Percentiles rank a stretch among this genome's conserved stretches.
Evolutionary conservation across 2,888 invertebrate species (phyloP).

Genomic region (Formica aserva): DNA sequence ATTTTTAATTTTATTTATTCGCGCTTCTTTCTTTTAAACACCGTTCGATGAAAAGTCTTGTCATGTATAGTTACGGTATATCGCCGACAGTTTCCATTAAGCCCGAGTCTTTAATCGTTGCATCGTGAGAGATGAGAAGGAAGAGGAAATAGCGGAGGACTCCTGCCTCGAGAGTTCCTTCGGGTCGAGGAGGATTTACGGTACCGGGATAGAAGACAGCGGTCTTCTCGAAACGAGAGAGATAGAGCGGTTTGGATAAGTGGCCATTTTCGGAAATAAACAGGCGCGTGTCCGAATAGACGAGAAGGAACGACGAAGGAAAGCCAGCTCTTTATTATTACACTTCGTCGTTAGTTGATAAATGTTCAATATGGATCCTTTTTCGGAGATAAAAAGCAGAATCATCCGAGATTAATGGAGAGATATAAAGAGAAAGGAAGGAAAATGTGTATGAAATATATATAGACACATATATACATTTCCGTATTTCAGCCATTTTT

Average conservation of each 20-base stretch:
- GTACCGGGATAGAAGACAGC: slow-evolving; percentile 15
- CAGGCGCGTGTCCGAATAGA: slow-evolving; percentile 12
- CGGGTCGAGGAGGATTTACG: slow-evolving; percentile 60
- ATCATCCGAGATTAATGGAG: background rate
- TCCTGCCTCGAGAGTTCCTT: slow-evolving; percentile 4
- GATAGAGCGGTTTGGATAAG: slow-evolving; percentile 33
- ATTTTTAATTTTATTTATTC: background rate
- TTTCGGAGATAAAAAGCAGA: background rate
- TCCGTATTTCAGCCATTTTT: background rate
- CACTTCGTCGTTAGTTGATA: slow-evolving; percentile 30
- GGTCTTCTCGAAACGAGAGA: background rate
- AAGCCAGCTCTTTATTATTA: background rate
- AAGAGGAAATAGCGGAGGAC: slow-evolving; percentile 20
- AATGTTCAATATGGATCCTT: slow-evolving; percentile 10
- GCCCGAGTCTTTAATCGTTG: slow-evolving; percentile 53
- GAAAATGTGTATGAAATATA: background rate
- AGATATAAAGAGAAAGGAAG: background rate
- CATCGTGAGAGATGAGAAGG: background rate
- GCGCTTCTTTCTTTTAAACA: background rate
- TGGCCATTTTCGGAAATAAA: slow-evolving; percentile 45
- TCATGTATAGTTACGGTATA: slow-evolving; percentile 31
- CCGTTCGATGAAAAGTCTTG: slow-evolving; percentile 42
- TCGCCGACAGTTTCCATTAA: slow-evolving; percentile 52
- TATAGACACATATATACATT: too few species aligned
- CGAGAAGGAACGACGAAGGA: background rate